phyloP scores from a whole-genome alignment of 2,888 invertebrate species.

The Germaria angustata region DNA sequence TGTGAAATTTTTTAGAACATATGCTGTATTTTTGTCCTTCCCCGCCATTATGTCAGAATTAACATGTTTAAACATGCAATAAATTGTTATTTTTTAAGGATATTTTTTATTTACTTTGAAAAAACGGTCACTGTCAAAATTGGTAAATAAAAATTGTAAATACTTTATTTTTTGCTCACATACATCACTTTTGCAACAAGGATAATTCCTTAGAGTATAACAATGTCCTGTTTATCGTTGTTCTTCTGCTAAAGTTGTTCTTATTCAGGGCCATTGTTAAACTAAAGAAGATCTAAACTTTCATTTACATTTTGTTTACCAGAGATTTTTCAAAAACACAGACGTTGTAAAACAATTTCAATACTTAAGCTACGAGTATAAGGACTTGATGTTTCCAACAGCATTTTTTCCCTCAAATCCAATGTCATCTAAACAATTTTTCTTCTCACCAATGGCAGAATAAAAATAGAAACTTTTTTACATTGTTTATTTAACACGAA shows the following conservation, averaged over 20 bases:
- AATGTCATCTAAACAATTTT: slow-evolving; percentile 75
- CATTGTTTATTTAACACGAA: slow-evolving; percentile 74
- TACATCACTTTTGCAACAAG: slow-evolving; percentile 53
- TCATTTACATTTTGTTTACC: slow-evolving; percentile 57
- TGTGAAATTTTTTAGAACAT: not conserved
- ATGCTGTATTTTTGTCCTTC: not conserved
- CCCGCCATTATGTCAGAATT: slow-evolving; percentile 42
- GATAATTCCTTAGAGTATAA: slow-evolving; percentile 59
- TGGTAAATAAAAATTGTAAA: slow-evolving; percentile 62
- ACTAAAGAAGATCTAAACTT: slow-evolving; percentile 28
- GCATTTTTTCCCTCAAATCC: slow-evolving; percentile 69
- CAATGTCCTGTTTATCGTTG: slow-evolving; percentile 54
- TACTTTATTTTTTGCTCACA: slow-evolving; percentile 61
- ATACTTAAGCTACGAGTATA: slow-evolving; percentile 23
- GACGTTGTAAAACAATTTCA: slow-evolving; percentile 8
- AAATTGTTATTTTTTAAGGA: slow-evolving; percentile 33
- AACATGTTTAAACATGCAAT: slow-evolving; percentile 57
- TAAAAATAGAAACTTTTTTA: not conserved
- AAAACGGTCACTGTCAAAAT: slow-evolving; percentile 29
- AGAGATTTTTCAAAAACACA: slow-evolving; percentile 44
- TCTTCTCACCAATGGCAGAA: slow-evolving; percentile 34
- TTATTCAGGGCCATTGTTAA: slow-evolving; percentile 59
- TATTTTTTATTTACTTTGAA: not conserved
- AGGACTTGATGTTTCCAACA: slow-evolving; percentile 3
- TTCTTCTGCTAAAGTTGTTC: slow-evolving; percentile 7